Evolutionary conservation across 2,797 vertebrate species (phyloP).

Genomic region (Sebastes taczanowskii): DNA sequence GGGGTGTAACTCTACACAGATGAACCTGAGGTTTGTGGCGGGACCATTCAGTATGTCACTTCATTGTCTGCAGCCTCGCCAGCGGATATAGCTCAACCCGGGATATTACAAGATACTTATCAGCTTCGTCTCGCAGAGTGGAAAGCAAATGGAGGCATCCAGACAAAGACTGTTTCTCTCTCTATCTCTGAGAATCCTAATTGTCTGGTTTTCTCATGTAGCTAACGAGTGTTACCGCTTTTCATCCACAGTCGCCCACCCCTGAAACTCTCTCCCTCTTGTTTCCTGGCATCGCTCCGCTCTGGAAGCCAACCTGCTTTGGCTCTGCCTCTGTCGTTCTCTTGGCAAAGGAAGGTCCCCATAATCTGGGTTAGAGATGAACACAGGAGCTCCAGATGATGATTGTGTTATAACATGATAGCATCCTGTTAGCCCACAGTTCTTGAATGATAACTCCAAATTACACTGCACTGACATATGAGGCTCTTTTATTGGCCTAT

Average conservation of each 20-base stretch:
- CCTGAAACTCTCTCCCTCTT: slow-evolving; percentile 29
- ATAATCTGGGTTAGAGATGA: slow-evolving; percentile 24
- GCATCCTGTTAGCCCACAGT: background rate
- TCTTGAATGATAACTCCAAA: slow-evolving; percentile 2
- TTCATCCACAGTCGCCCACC: slow-evolving; percentile 44
- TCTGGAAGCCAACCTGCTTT: slow-evolving; percentile 37
- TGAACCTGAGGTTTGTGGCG: slow-evolving; percentile 77
- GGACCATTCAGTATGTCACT: slow-evolving; percentile 78
- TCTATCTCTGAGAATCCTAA: slow-evolving; percentile 78
- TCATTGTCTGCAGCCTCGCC: slow-evolving; percentile 75
- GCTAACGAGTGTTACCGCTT: slow-evolving; percentile 47
- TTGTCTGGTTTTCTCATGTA: slow-evolving; percentile 78
- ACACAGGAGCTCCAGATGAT: slow-evolving; percentile 1
- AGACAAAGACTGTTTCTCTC: slow-evolving; percentile 76
- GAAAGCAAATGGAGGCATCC: slow-evolving; percentile 59
- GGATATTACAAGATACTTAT: slow-evolving; percentile 84
- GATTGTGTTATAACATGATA: slow-evolving; percentile 26
- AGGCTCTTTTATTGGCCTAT: background rate
- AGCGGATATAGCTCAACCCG: slow-evolving; percentile 79
- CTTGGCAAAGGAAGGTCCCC: slow-evolving; percentile 7
- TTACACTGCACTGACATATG: background rate
- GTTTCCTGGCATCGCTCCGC: slow-evolving; percentile 14
- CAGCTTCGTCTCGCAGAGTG: slow-evolving; percentile 57
- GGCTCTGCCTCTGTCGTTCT: slow-evolving; percentile 50
- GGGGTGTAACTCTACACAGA: slow-evolving; percentile 79